phyloP scores from a whole-genome alignment of 2,797 vertebrate species.

The Tarsius wallacei region DNA sequence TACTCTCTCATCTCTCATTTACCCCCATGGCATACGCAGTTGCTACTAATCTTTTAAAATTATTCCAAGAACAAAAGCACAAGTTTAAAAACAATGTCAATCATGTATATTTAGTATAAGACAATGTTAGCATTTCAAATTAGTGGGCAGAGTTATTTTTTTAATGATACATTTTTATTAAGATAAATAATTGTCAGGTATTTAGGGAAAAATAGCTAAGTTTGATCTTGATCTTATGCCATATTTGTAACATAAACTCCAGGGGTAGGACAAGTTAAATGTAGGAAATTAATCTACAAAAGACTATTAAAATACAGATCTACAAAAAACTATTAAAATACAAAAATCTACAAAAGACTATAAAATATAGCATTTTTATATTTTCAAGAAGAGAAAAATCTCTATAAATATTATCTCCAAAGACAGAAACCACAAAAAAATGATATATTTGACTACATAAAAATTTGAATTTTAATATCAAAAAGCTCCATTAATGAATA shows the following conservation, averaged over 20 bases:
- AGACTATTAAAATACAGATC: neutral
- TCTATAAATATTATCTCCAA: neutral
- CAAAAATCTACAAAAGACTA: neutral
- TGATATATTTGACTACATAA: neutral
- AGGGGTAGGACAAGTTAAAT: neutral
- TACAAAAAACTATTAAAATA: no score
- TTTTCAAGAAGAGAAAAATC: neutral
- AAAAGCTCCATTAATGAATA: neutral
- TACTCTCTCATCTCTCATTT: neutral
- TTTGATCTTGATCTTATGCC: neutral
- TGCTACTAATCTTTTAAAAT: neutral
- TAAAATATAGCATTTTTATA: neutral
- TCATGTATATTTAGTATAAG: neutral
- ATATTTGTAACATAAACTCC: neutral
- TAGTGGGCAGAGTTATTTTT: neutral
- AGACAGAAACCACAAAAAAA: neutral
- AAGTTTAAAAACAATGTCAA: neutral
- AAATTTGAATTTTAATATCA: neutral
- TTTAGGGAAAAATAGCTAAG: neutral
- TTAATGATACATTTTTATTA: neutral
- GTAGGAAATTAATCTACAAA: neutral
- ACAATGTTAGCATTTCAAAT: neutral
- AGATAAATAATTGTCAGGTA: neutral
- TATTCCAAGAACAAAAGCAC: neutral
- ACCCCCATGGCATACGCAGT: neutral